Conservation (phyloP, 2,113 vertebrate species). For the Miniopterus natalensis region DNA sequence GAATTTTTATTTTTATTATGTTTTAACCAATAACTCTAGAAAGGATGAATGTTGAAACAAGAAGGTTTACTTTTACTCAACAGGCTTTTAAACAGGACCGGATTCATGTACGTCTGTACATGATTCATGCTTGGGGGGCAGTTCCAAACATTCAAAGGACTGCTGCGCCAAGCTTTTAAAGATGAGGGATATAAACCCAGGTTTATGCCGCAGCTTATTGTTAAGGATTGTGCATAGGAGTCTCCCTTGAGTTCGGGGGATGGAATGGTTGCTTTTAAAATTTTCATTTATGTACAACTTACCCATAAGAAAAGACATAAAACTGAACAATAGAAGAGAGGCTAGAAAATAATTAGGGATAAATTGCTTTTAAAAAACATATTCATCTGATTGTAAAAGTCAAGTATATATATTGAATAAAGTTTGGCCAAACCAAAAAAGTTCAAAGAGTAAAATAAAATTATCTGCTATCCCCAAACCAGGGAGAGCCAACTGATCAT, state of each 20-base stretch:
- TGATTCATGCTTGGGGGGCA: neutral
- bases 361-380: constrained; percentile 26
- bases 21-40: neutral
- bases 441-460: constrained; percentile 26
- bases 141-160: neutral
- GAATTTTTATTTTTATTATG: neutral
- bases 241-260: neutral
- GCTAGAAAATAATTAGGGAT: constrained; percentile 42
- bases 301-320: neutral
- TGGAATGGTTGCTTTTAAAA: neutral
- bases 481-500: neutral
- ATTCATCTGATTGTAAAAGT: constrained; percentile 1
- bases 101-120: neutral
- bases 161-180: neutral
- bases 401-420: neutral
- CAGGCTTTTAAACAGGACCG: neutral
- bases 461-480: neutral
- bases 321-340: neutral
- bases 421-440: neutral
- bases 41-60: neutral
- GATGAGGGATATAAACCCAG: neutral
- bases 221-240: neutral
- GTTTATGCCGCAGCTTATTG: neutral
- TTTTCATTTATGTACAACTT: neutral
- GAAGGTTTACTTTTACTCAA: neutral